Conservation (phyloP, 2,888 invertebrate species). For the Epistrophella euchroma region DNA sequence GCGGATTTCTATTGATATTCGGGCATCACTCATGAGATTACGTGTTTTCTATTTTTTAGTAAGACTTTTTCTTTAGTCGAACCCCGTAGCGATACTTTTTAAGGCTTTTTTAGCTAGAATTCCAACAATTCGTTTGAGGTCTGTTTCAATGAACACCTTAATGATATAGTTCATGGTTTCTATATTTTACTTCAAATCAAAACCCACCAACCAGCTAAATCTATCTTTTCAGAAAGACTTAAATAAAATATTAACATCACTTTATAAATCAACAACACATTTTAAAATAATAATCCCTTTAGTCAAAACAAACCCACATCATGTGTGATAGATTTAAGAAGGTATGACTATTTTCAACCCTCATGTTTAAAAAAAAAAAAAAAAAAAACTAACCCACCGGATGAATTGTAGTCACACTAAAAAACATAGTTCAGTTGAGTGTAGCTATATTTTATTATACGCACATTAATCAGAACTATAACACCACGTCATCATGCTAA, state of each 20-base stretch:
- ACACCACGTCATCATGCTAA: constrained; percentile 61
- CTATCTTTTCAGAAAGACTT: neutral
- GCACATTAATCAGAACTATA: constrained; percentile 64
- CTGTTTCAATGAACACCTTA: no score
- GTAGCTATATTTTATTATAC: constrained; percentile 45
- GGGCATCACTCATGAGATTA: no score
- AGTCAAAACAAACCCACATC: constrained; percentile 8
- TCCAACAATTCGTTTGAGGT: no score
- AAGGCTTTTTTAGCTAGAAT: no score
- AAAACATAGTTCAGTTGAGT: constrained; percentile 42
- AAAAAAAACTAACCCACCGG: constrained; percentile 2
- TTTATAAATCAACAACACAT: constrained; percentile 19
- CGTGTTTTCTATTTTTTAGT: no score
- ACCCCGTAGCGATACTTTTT: no score
- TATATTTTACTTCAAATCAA: no score
- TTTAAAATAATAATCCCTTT: neutral
- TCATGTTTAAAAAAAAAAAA: neutral
- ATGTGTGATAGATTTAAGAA: neutral
- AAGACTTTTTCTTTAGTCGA: no score
- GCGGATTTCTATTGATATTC: no score
- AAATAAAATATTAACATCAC: neutral
- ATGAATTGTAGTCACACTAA: constrained; percentile 21
- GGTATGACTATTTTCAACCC: neutral
- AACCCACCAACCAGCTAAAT: neutral
- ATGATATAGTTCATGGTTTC: no score